Base-by-base conservation (phyloP, 2,113 vertebrate genomes). In the Microcebus ravelobensis region DNA sequence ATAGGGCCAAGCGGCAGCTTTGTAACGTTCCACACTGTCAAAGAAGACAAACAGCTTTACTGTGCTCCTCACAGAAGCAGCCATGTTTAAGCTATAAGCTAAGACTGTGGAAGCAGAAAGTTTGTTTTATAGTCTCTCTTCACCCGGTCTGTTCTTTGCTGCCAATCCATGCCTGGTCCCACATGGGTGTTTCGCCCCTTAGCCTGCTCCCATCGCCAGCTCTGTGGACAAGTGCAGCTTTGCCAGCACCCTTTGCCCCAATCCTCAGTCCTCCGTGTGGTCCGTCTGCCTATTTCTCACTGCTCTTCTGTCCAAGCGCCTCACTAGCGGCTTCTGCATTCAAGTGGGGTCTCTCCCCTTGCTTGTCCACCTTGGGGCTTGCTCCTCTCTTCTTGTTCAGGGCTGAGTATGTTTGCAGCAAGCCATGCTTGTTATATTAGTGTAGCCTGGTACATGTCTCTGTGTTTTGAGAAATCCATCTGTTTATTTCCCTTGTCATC, bases 191-290 rank as follows among this genome's bases (percentile, higher is more conserved):
- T 39, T 39, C 55, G 1, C 2, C 1, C 6, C 48, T 34, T 23
- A 21, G 65, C 39, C 50, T 27, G 6, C 3, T 39, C 31, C 50
- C 27, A 0, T 36, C 31, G 9, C 34, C 42, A 84, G 34, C 63
- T 80, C 36, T 29, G 7, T 15, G 20, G 11, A 8, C 11, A 65
- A 42, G 18, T 3, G 5, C 29, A 36, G 34, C 15, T 34, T 42
- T 59, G 6, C 34, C 11, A 6, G 11, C 0, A 6, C 48, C 27
- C 50, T 55, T 45, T 34, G 34, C 18, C 15, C 21, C 1, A 0
- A 3, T 0, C 5, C 13, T 39, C 12, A 21, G 5, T 8, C 9
- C 12, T 84, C 20, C 14, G 7, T 13, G 4, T 8, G 65, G 39
- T 20, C 17, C 34, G 2, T 42, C 42, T 45, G 7, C 36, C 36